Conservation (phyloP, 2,113 vertebrate genomes). For the Podilymbus podiceps region DNA sequence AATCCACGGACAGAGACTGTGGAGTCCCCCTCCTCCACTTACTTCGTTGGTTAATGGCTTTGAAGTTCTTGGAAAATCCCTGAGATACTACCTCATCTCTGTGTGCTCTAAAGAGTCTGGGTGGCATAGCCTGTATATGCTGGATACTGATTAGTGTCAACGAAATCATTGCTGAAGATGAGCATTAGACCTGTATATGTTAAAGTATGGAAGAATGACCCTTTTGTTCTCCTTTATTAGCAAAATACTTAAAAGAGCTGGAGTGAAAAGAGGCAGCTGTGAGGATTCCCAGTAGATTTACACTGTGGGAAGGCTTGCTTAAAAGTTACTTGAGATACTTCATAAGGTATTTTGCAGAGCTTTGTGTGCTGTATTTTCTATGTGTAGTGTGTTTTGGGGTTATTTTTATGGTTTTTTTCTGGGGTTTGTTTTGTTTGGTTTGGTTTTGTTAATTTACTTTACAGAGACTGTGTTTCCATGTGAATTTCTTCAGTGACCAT, state of each 20-base stretch:
- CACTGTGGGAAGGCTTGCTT: not conserved
- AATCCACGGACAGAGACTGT: not conserved
- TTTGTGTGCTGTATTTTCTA: not conserved
- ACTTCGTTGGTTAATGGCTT: not conserved
- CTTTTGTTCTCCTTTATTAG: not conserved
- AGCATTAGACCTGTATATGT: not conserved
- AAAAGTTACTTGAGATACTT: not conserved
- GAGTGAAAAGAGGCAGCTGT: not conserved
- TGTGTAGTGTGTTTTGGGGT: too few species aligned
- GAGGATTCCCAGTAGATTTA: not conserved
- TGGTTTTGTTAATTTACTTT: not conserved
- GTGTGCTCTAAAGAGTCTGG: not conserved
- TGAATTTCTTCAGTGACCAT: not conserved
- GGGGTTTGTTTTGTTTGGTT: not conserved
- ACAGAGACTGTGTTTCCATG: not conserved
- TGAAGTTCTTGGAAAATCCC: not conserved
- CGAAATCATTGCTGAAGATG: not conserved
- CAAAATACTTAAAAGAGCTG: not conserved
- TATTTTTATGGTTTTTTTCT: too few species aligned
- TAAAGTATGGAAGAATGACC: not conserved
- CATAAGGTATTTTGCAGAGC: not conserved
- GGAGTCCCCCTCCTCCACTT: fast-evolving
- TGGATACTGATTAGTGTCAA: not conserved
- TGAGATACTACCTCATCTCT: not conserved
- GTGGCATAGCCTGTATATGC: not conserved